Percentiles rank a stretch among this genome's conserved stretches.
These are phyloP conservation scores for Melieria omissa DNA, from an alignment of 2,888 invertebrate species.

Conservation along the genomic window DNA sequence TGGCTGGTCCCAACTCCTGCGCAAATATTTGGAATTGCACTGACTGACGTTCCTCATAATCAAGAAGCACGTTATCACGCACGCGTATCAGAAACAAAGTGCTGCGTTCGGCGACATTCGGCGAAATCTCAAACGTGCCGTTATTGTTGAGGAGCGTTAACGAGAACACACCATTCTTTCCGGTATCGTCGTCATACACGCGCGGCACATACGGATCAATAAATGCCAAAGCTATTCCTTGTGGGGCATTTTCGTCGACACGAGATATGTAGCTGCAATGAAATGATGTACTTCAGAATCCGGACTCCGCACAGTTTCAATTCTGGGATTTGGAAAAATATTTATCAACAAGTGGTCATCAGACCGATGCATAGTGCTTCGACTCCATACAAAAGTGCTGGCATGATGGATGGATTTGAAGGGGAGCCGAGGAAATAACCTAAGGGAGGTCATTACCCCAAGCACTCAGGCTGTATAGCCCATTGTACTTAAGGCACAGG, in stretches of 20 bases:
- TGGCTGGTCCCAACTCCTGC: constrained; percentile 81
- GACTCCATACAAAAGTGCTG: background rate
- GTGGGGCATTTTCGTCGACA: constrained; percentile 83
- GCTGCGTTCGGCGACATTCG: constrained; percentile 82
- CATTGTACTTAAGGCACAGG: no score
- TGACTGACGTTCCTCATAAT: constrained; percentile 83
- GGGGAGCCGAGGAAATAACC: no score
- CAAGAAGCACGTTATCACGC: constrained; percentile 82
- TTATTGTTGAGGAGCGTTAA: constrained; percentile 82
- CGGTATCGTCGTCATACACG: constrained; percentile 81
- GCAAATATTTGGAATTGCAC: constrained; percentile 84
- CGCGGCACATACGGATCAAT: constrained; percentile 77
- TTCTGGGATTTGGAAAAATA: no score
- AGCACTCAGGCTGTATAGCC: no score
- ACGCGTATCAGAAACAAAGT: constrained; percentile 85
- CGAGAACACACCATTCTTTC: constrained; percentile 86
- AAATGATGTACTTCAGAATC: constrained; percentile 1
- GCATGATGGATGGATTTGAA: no score
- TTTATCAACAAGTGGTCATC: background rate
- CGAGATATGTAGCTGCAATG: constrained; percentile 76
- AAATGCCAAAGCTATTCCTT: constrained; percentile 81
- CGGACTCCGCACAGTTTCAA: no score
- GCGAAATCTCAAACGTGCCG: constrained; percentile 88
- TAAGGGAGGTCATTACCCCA: no score
- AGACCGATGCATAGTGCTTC: background rate